Conservation (phyloP, 2,888 invertebrate species). For the Girardia tigrina region DNA sequence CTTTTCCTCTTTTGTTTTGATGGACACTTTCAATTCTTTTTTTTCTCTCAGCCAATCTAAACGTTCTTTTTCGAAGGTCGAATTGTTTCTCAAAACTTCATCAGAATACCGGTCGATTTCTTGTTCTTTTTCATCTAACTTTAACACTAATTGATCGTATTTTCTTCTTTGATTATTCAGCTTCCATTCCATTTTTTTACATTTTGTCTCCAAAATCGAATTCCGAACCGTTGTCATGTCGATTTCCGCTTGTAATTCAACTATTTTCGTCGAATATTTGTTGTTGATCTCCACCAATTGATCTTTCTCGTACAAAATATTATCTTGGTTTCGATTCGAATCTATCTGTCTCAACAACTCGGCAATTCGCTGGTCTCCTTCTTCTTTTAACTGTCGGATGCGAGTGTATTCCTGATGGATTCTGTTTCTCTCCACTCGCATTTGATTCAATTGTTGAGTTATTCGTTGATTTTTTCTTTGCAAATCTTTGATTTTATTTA, state of each 20-base stretch:
- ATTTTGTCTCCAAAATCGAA: slow-evolving; percentile 32
- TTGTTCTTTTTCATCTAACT: slow-evolving; percentile 34
- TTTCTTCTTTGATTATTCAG: slow-evolving; percentile 28
- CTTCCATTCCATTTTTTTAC: slow-evolving; percentile 35
- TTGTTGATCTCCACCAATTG: background rate
- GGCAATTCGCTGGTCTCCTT: slow-evolving; percentile 7
- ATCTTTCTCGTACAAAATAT: background rate
- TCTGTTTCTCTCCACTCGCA: slow-evolving; percentile 31
- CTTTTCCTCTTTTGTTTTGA: background rate
- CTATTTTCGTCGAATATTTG: background rate
- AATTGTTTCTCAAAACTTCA: slow-evolving; percentile 25
- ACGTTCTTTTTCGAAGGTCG: slow-evolving; percentile 31
- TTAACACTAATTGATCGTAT: slow-evolving; percentile 25
- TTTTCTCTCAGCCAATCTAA: slow-evolving; percentile 25
- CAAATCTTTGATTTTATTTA: background rate
- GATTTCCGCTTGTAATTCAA: slow-evolving; percentile 26
- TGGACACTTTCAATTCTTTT: background rate
- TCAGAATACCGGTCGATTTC: slow-evolving; percentile 32
- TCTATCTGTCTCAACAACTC: background rate
- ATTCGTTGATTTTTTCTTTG: slow-evolving; percentile 23
- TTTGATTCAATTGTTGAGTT: slow-evolving; percentile 29
- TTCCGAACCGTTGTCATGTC: slow-evolving; percentile 24
- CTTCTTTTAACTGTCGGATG: slow-evolving; percentile 23
- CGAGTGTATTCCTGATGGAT: slow-evolving; percentile 32
- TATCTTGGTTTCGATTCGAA: background rate